A percentile compares a stretch with the other conserved stretches of the same genome.
Conservation (phyloP, 2,888 invertebrate species). For the Brenthis hecate region DNA sequence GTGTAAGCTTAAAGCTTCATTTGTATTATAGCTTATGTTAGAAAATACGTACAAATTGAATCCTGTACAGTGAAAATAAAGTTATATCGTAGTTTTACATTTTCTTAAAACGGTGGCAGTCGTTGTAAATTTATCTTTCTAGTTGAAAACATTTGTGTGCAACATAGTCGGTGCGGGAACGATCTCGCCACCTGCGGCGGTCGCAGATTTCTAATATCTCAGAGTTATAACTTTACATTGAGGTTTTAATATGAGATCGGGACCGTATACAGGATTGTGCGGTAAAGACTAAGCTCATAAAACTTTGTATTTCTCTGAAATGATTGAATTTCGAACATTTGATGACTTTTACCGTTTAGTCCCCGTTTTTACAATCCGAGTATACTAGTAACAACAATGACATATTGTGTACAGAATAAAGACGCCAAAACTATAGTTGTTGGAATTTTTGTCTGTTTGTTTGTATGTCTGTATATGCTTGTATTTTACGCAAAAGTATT, state of each 20-base stretch:
- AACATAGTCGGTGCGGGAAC: conserved; percentile 12
- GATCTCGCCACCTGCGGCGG: conserved; percentile 19
- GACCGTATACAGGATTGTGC: conserved; percentile 1
- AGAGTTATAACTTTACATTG: conserved; percentile 22
- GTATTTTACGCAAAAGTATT: too few species aligned
- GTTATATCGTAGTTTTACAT: conserved; percentile 5
- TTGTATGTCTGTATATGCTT: too few species aligned
- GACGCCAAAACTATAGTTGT: too few species aligned
- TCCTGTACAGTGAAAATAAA: background rate
- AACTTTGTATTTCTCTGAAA: conserved; percentile 4
- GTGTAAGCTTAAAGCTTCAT: too few species aligned
- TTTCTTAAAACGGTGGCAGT: background rate
- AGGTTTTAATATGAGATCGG: conserved; percentile 23
- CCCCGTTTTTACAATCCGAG: too few species aligned
- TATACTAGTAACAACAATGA: too few species aligned
- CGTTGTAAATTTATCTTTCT: conserved; percentile 22
- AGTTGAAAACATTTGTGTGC: conserved; percentile 5
- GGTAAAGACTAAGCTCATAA: conserved; percentile 3
- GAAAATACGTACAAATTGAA: background rate
- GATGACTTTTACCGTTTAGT: background rate
- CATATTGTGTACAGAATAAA: too few species aligned
- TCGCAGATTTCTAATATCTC: conserved; percentile 23
- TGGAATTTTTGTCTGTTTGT: too few species aligned
- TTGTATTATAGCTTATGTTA: too few species aligned
- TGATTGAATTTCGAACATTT: background rate